Evolutionary conservation across 1,140 invertebrate species (phyloP), one percentile per base, ranked within the genome.

Genomic region (Brachionus koreanus): DNA sequence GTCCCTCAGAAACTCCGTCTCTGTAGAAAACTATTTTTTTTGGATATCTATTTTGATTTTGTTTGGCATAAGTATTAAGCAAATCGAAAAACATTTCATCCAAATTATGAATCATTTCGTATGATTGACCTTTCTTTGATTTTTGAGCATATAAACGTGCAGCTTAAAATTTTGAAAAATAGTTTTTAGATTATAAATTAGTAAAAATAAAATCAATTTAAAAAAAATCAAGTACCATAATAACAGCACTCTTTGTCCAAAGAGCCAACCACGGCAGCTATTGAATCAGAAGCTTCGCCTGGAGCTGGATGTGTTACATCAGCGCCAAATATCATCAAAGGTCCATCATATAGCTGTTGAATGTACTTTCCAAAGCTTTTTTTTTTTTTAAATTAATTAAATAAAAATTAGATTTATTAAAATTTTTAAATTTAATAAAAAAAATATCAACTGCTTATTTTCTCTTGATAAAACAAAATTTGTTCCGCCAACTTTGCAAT

Each of bases 271-370:
- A 90, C 96, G 72, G 96, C 96, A 63, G 97, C 96, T 87, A 99
- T 98, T 35, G 95, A 98, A 39, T 96, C 96, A 89, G 98, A 98
- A 88, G 97, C 96, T 87, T 96, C 97, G 87, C 98, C 97, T 83
- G 98, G 97, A 49, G 98, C 97, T 61, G 98, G 97, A 90, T 99
- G 98, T n/a, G 98, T 99, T 9, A 99, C 97, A 90, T 99, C 98
- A 83, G 97, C 97, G 83, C 98, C 98, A 85, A 99, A 91, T 90
- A 99, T 99, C 87, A 99, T 99, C 49, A 99, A 95, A 37, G 98
- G 97, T 89, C 99, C 97, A 87, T 97, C 96, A 90, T 98, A 99
- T 84, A 98, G 94, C 7, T 61, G 23, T 46, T 75, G 46, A 61
- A 79, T 39, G 6, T 61, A 65, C 39, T 79, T 19, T 42, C 37